Percentiles rank a stretch among this genome's conserved stretches.
Conservation (phyloP, 2,888 invertebrate genomes). For the Calliphora vomitoria region DNA sequence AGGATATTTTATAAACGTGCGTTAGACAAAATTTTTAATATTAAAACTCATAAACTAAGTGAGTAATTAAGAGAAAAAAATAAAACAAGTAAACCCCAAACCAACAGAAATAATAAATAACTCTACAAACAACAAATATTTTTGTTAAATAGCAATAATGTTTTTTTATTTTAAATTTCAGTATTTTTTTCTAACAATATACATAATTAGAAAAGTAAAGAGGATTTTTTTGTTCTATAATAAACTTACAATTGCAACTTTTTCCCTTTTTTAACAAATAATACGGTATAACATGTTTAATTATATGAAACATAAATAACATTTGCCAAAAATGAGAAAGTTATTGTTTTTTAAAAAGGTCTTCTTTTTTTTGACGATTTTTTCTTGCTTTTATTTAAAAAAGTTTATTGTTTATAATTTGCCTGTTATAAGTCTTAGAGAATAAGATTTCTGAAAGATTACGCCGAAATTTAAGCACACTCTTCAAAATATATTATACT, state of each 20-base stretch:
- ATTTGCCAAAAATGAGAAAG: conserved; percentile 13
- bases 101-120: conserved; percentile 39
- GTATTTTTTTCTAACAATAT: conserved; percentile 46
- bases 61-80: conserved; percentile 78
- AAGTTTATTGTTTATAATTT: conserved; percentile 79
- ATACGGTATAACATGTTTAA: conserved; percentile 56
- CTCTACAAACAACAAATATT: conserved; percentile 44
- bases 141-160: conserved; percentile 54
- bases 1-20: conserved; percentile 16
- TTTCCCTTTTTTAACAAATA: conserved; percentile 26
- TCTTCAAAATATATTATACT: too few species aligned
- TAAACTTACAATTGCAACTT: conserved; percentile 8
- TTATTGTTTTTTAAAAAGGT: not conserved
- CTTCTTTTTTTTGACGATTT: not conserved
- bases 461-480: not conserved
- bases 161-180: conserved; percentile 15
- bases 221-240: conserved; percentile 11
- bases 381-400: conserved; percentile 15
- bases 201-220: conserved; percentile 63
- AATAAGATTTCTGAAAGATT: not conserved
- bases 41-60: conserved; percentile 80
- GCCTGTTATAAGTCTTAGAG: conserved; percentile 37
- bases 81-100: conserved; percentile 28
- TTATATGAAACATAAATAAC: conserved; percentile 63
- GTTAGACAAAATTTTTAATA: conserved; percentile 61